Conservation (phyloP, 1,140 invertebrate genomes). For the Cydia fagiglandana region DNA sequence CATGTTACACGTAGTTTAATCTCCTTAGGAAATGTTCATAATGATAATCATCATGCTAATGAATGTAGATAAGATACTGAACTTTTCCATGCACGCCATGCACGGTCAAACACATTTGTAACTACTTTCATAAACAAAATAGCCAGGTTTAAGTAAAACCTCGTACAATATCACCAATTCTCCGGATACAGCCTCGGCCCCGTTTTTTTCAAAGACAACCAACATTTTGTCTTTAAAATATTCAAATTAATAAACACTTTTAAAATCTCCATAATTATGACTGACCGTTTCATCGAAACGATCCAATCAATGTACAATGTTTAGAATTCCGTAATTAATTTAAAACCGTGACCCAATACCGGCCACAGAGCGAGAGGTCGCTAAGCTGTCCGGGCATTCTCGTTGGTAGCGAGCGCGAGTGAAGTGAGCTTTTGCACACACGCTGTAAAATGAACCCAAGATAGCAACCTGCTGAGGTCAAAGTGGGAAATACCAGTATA, state of each 20-base stretch:
- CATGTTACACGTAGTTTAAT: too few species aligned
- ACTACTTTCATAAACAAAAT: too few species aligned
- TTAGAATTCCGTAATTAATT: slow-evolving; percentile 39
- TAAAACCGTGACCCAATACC: slow-evolving; percentile 40
- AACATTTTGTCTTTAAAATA: background rate
- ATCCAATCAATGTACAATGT: slow-evolving; percentile 34
- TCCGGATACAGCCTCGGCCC: too few species aligned
- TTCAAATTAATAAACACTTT: slow-evolving; percentile 27
- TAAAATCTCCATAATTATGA: background rate
- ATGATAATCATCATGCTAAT: too few species aligned
- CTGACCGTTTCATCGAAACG: background rate
- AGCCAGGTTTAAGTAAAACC: too few species aligned
- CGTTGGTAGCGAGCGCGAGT: background rate
- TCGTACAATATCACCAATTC: too few species aligned
- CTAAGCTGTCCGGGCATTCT: slow-evolving; percentile 28
- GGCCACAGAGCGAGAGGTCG: slow-evolving; percentile 44
- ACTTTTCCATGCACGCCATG: too few species aligned
- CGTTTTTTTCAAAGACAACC: slow-evolving; percentile 12
- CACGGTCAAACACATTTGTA: too few species aligned
- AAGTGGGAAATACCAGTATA: too few species aligned
- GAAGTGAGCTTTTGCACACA: background rate
- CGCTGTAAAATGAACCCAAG: background rate
- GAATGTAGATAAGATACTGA: too few species aligned
- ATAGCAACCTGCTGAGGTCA: too few species aligned
- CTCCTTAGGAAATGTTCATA: too few species aligned